Evolutionary conservation across 2,888 invertebrate genomes (phyloP), one percentile per base, ranked within the genome.

Genomic region (Gortyna flavago): DNA sequence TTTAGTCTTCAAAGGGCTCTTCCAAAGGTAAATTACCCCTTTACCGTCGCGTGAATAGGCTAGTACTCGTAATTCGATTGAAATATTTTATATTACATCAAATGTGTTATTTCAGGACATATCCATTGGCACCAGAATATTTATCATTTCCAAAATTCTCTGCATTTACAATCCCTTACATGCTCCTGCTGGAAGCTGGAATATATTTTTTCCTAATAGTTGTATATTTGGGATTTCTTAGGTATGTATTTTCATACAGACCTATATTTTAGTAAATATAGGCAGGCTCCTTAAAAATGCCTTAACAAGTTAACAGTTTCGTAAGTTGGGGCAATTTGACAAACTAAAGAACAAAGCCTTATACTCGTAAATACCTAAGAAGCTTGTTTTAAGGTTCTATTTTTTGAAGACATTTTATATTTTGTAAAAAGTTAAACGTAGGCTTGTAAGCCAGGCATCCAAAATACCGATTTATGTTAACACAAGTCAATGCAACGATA

Each of bases 1-100:
- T 95, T 96, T 98, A 79, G 98, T 98, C 9, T 98, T 98, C 88
- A 93, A 92, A 87, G 93, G 92, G 69, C 85, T 94, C 57, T 94
- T 93, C 81, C 2, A 85, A 66, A 92, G 86, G 94, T 94, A 90
- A 79, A 69, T 7, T 8, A 38, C 4, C 9, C 6, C 25, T 35
- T 35, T 54, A 9, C 25, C 9, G 16, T 18, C 6, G 6, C 9
- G 5, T n/a, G 9, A 54, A 68, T 54, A 16, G 21, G 8, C 1
- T 16, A 32, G 2, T 32, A 5, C 38, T 38, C 18, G 16, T 59
- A 11, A 62, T 11, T 29, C 32, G 2, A 62, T 11, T 32, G 32
- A 41, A 18, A 65, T 65, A n/a, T n/a, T 38, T 65, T 18, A 0
- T 48, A 67, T 41, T 5, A 57, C 1, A 32, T 41, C 2, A n/a